Evolutionary conservation across 2,888 invertebrate species (phyloP).

Genomic region (Ecdyonurus torrentis): DNA sequence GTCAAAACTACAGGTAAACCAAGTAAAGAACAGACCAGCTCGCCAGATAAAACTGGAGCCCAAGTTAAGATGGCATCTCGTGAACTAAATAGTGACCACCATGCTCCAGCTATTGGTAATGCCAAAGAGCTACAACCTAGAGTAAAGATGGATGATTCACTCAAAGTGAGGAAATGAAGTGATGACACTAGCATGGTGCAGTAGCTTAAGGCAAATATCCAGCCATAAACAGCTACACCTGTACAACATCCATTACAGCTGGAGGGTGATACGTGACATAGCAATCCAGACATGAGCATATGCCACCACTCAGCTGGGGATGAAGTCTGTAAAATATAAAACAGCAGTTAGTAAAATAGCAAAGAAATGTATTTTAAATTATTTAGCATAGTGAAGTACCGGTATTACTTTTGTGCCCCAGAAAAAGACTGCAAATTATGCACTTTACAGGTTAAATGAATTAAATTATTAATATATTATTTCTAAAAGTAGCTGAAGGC

Average conservation of each 20-base stretch:
- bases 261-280: conserved; percentile 21
- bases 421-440: no score
- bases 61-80: conserved; percentile 23
- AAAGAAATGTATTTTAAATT: no score
- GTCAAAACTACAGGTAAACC: conserved; percentile 38
- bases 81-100: conserved; percentile 38
- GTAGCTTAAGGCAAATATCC: conserved; percentile 33
- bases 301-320: conserved; percentile 21
- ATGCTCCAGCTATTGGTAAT: conserved; percentile 35
- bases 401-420: no score
- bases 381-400: no score
- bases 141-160: conserved; percentile 38
- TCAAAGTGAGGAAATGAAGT: conserved; percentile 32
- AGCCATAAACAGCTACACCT: conserved; percentile 24
- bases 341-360: not conserved
- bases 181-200: conserved; percentile 30
- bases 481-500: no score
- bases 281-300: conserved; percentile 20
- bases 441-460: no score
- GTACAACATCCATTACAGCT: conserved; percentile 18
- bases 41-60: conserved; percentile 41
- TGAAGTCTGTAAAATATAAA: conserved; percentile 16
- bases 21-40: conserved; percentile 38
- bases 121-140: conserved; percentile 34
- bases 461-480: no score